These are phyloP conservation scores for Cirrhinus mrigala DNA, from an alignment of 2,797 vertebrate species.

Conservation along the genomic window DNA sequence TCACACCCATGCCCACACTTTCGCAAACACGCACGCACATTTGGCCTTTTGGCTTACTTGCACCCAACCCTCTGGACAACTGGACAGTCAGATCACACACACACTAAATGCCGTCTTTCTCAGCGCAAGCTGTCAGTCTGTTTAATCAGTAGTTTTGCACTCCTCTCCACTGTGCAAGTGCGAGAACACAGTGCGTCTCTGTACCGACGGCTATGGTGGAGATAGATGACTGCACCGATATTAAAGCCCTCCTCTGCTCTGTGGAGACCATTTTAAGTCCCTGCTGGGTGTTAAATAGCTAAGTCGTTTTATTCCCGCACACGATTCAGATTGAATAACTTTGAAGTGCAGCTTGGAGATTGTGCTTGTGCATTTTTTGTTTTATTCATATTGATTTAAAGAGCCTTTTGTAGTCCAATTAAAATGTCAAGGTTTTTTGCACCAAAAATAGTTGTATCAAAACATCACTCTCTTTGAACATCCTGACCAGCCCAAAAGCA, in stretches of 20 bases:
- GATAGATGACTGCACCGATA: slow-evolving; percentile 44
- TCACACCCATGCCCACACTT: slow-evolving; percentile 33
- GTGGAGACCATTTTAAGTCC: slow-evolving; percentile 27
- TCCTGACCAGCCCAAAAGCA: background rate
- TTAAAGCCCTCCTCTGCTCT: slow-evolving; percentile 31
- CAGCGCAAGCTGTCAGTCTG: slow-evolving; percentile 28
- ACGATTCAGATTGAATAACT: slow-evolving; percentile 13
- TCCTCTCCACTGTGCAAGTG: slow-evolving; percentile 26
- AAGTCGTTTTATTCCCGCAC: slow-evolving; percentile 7
- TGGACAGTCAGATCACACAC: slow-evolving; percentile 18
- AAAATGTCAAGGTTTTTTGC: background rate
- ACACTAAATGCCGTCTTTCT: slow-evolving; percentile 8
- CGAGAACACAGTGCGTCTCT: slow-evolving; percentile 17
- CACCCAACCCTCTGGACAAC: slow-evolving; percentile 17
- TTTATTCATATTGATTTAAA: slow-evolving; percentile 5
- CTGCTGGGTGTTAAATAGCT: slow-evolving; percentile 26
- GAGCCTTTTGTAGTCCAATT: background rate
- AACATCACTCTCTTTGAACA: background rate
- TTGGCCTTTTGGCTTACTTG: slow-evolving; percentile 33
- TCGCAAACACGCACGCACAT: slow-evolving; percentile 19
- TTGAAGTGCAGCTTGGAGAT: background rate
- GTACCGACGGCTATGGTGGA: slow-evolving; percentile 14
- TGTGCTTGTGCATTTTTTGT: slow-evolving; percentile 19
- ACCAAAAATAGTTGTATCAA: background rate
- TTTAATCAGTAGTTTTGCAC: slow-evolving; percentile 47